These are phyloP conservation scores for Drosophila emarginata DNA, from an alignment of 2,888 invertebrate species.

Conservation along the genomic window DNA sequence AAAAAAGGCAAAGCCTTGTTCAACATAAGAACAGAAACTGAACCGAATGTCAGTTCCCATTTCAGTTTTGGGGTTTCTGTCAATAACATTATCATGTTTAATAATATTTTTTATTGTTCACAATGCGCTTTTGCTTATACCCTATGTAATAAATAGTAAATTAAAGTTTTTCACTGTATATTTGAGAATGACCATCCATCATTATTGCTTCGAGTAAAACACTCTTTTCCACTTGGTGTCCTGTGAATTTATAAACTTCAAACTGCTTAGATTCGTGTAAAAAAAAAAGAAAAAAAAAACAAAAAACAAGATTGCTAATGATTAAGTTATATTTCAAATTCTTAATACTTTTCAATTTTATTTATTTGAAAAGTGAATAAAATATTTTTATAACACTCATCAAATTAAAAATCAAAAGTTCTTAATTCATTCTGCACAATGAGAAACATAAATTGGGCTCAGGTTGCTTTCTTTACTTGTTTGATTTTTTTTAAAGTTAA, in stretches of 20 bases:
- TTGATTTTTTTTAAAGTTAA: constrained; percentile 12
- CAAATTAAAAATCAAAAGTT: constrained; percentile 44
- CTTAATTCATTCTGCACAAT: constrained; percentile 51
- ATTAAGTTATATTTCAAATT: constrained; percentile 23
- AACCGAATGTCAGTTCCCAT: too few relatives aligned
- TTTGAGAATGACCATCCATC: not conserved
- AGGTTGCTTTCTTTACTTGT: constrained; percentile 1
- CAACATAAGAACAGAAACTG: too few relatives aligned
- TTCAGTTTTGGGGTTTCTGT: too few relatives aligned
- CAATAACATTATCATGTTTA: too few relatives aligned
- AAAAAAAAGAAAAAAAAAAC: constrained; percentile 6
- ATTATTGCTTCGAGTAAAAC: not conserved
- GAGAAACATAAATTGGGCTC: constrained; percentile 21
- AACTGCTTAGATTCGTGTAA: constrained; percentile 33
- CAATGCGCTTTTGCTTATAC: too few relatives aligned
- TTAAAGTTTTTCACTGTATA: too few relatives aligned
- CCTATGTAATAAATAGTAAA: too few relatives aligned
- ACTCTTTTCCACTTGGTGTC: not conserved
- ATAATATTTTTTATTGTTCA: too few relatives aligned
- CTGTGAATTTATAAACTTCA: not conserved
- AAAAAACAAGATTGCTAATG: constrained; percentile 1
- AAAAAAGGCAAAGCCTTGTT: too few relatives aligned
- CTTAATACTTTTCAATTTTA: constrained; percentile 55
- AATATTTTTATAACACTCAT: constrained; percentile 46
- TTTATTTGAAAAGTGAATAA: constrained; percentile 74